Evolutionary conservation across 2,888 invertebrate species (phyloP).

Genomic region (Quadroppia sp.): DNA sequence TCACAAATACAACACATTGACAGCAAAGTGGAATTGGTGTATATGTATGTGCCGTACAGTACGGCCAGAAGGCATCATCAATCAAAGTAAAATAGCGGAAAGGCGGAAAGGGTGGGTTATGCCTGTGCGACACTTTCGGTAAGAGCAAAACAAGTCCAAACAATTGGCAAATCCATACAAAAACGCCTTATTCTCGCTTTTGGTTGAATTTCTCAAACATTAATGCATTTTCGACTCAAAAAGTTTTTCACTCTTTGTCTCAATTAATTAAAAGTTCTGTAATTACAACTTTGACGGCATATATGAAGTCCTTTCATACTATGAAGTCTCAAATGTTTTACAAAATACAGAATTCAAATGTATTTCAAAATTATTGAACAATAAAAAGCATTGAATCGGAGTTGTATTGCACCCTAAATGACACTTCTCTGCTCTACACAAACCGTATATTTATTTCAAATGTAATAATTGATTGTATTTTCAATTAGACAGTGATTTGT

Average conservation of each 20-base stretch:
- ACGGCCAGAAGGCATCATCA: constrained; percentile 33
- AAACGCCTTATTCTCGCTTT: constrained; percentile 1
- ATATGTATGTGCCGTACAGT: background rate
- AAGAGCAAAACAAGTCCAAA: constrained; percentile 29
- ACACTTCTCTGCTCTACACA: background rate
- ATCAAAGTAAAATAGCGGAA: constrained; percentile 36
- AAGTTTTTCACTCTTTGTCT: constrained; percentile 21
- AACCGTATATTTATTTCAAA: background rate
- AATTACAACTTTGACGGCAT: background rate
- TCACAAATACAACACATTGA: background rate
- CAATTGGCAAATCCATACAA: constrained; percentile 1
- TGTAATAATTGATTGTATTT: background rate
- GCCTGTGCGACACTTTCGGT: constrained; percentile 1
- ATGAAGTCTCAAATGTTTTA: background rate
- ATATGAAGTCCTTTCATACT: background rate
- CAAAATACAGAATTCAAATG: background rate
- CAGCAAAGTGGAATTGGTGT: background rate
- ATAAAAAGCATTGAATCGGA: background rate
- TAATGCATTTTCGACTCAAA: background rate
- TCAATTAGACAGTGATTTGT: background rate
- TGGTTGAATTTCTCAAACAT: background rate
- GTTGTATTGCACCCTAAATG: constrained; percentile 28
- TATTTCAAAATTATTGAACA: background rate
- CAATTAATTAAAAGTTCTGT: constrained; percentile 29
- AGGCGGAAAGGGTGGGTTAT: constrained; percentile 32